phyloP scores from a whole-genome alignment of 2,797 vertebrate species.

The Iguana delicatissima region DNA sequence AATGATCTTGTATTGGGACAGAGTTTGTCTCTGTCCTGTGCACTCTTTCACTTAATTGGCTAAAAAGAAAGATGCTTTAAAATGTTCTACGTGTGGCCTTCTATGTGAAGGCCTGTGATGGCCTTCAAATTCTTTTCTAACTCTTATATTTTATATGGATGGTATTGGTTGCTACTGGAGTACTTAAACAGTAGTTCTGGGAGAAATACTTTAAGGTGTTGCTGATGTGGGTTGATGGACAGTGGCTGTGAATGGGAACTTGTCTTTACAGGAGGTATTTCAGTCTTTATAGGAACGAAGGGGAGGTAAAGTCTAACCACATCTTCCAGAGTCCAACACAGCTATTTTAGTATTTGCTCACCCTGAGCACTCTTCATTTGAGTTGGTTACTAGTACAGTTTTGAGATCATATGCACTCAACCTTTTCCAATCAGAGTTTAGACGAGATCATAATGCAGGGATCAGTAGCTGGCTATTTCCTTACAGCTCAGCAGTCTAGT shows the following conservation, averaged over 20 bases:
- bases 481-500: constrained; percentile 45
- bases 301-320: background rate
- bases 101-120: no score
- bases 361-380: background rate
- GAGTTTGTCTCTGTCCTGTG: no score
- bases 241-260: background rate
- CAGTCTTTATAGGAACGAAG: background rate
- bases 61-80: no score
- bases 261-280: background rate
- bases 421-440: constrained; percentile 6
- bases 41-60: no score
- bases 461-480: constrained; percentile 46
- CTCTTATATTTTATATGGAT: no score
- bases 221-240: no score
- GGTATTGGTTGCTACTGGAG: no score
- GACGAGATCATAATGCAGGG: constrained; percentile 9
- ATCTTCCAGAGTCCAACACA: background rate
- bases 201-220: background rate
- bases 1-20: no score
- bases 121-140: no score
- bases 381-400: constrained; percentile 8
- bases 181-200: no score
- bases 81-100: no score
- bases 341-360: background rate
- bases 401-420: constrained; percentile 19